Base-by-base conservation (phyloP, 2,888 invertebrate genomes). In the Pollenia griseotomentosa region DNA sequence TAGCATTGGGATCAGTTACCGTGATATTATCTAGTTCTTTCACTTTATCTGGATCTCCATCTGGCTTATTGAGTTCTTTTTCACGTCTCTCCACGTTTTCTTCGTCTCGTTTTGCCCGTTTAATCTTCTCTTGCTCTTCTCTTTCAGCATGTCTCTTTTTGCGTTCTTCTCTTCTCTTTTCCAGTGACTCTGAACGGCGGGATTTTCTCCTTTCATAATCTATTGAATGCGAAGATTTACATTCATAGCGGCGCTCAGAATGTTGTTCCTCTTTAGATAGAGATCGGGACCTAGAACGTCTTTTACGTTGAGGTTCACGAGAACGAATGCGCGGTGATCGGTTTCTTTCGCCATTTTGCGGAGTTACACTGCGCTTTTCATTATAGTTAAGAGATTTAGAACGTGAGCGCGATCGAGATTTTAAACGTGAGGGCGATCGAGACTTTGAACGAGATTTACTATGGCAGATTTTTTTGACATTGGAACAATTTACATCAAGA, bases 61-160 rank as follows among this genome's bases (percentile, higher is more conserved):
- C 51, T 7, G 77, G 48, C 55, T 83, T 80, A 42, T 57, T 86
- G 0, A 75, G 16, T 19, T 88, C 86, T n/a, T 63, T 65, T 63
- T 78, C 70, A 55, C 40, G 83, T 68, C 23, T 61, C 61, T 83
- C 53, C 16, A 57, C 51, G 16, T 83, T 79, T 42, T 80, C 78
- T 42, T 85, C 82, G n/a, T 87, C 82, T 23, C 19, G 51, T 55
- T 63, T 81, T 11, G 87, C 83, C 5, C 90, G 89, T 44, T 89
- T 90, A 1, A 88, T 83, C 0, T 90, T 88, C 59, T 90, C 91
- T 23, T 89, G 87, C 16, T 91, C 90, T 40, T 90, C 91, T 5
- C 89, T 90, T 87, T 90, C 90, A 4, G 90, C 91, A 85, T 92
- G 92, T 0, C 92, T 90, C n/a, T 85, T 88, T 66, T 90, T 90